Conservation (phyloP, 2,797 vertebrate genomes). For the Eptatretus atami region DNA sequence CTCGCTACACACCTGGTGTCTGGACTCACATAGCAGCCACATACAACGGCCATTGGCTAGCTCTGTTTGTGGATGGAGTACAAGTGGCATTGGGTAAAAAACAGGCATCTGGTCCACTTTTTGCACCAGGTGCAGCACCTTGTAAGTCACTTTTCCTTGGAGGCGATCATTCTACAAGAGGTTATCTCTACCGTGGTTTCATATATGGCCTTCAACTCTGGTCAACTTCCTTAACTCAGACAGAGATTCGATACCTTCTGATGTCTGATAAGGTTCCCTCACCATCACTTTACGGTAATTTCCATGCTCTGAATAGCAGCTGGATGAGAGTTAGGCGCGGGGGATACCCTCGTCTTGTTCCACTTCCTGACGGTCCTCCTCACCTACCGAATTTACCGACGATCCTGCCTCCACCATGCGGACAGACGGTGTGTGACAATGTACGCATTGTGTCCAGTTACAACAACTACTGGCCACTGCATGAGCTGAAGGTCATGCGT, state of each 20-base stretch:
- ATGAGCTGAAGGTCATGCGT: slow-evolving; percentile 25
- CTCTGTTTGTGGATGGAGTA: slow-evolving; percentile 43
- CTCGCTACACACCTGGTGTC: slow-evolving; percentile 22
- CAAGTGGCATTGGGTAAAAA: slow-evolving; percentile 31
- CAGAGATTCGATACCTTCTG: slow-evolving; percentile 18
- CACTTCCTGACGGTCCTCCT: slow-evolving; percentile 12
- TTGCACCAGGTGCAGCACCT: slow-evolving; percentile 49
- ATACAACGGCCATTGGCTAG: slow-evolving; percentile 39
- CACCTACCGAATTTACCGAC: slow-evolving; percentile 12
- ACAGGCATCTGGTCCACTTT: slow-evolving; percentile 32
- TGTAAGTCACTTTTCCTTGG: slow-evolving; percentile 53
- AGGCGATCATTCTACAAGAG: slow-evolving; percentile 29
- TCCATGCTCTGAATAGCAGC: slow-evolving; percentile 19
- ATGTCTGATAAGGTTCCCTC: slow-evolving; percentile 7
- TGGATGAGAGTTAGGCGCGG: slow-evolving; percentile 33
- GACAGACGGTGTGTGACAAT: slow-evolving; percentile 50
- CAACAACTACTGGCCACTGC: slow-evolving; percentile 36
- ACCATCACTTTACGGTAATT: slow-evolving; percentile 15
- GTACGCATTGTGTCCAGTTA: slow-evolving; percentile 42
- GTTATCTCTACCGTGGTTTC: slow-evolving; percentile 35
- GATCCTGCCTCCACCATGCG: slow-evolving; percentile 32
- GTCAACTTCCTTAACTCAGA: slow-evolving; percentile 21
- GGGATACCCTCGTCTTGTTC: slow-evolving; percentile 20
- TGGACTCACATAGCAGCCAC: slow-evolving; percentile 58
- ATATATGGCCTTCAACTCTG: slow-evolving; percentile 34